Conservation (phyloP, 2,113 vertebrate species). For the Mustelus asterias region DNA sequence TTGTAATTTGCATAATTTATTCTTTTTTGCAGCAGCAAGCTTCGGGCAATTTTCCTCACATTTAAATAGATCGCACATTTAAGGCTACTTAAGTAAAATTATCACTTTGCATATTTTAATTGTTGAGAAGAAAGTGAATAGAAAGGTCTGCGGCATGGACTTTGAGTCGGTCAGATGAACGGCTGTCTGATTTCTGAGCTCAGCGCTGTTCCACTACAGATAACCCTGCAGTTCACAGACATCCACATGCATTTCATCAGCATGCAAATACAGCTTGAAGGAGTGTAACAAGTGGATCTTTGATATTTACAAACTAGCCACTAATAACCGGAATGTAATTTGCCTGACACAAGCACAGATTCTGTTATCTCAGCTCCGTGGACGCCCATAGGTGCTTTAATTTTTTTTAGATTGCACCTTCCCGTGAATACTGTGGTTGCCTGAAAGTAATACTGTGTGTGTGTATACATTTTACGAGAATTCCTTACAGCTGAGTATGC, state of each 20-base stretch:
- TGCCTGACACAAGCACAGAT: slow-evolving; percentile 90
- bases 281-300: slow-evolving; percentile 85
- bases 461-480: slow-evolving; percentile 53
- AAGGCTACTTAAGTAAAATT: slow-evolving; percentile 99
- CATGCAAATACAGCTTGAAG: slow-evolving; percentile 93
- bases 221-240: slow-evolving; percentile 95
- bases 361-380: slow-evolving; percentile 62
- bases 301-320: slow-evolving; percentile 99
- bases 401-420: slow-evolving; percentile 26
- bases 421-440: neutral
- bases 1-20: slow-evolving; percentile 99
- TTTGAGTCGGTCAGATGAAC: slow-evolving; percentile 83
- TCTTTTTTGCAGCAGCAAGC: slow-evolving; percentile 81
- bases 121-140: slow-evolving; percentile 99
- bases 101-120: slow-evolving; percentile 99
- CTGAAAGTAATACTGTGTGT: slow-evolving; percentile 20
- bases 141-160: slow-evolving; percentile 97
- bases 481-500: slow-evolving; percentile 52
- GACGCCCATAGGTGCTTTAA: neutral
- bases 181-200: slow-evolving; percentile 83
- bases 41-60: slow-evolving; percentile 99
- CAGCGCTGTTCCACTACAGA: slow-evolving; percentile 86
- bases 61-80: slow-evolving; percentile 99
- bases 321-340: slow-evolving; percentile 95
- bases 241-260: slow-evolving; percentile 97